A percentile compares a stretch with the other conserved stretches of the same genome.
These are phyloP conservation scores for Tautogolabrus adspersus DNA, from an alignment of 2,113 vertebrate species.

Conservation along the genomic window DNA sequence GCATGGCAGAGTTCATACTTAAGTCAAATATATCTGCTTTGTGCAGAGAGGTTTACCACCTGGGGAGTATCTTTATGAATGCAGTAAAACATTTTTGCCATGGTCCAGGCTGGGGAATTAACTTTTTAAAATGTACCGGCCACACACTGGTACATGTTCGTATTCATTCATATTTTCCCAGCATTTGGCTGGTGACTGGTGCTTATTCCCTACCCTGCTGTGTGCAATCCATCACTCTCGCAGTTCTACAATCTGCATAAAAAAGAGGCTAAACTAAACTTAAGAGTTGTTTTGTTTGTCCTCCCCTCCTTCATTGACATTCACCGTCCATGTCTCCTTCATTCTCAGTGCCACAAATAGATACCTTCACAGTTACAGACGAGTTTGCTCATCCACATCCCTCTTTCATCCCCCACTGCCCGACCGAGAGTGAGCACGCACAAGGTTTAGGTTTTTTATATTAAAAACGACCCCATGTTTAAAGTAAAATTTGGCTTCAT, in stretches of 20 bases:
- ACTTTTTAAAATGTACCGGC: neutral
- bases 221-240: neutral
- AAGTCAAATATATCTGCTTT: neutral
- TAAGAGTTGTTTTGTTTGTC: slow-evolving; percentile 54
- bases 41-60: neutral
- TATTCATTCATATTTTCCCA: neutral
- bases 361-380: slow-evolving; percentile 32
- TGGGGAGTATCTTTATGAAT: slow-evolving; percentile 15
- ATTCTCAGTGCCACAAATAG: slow-evolving; percentile 33
- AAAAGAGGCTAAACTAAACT: slow-evolving; percentile 32
- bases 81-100: neutral
- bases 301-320: slow-evolving; percentile 57
- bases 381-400: slow-evolving; percentile 28
- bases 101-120: neutral
- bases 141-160: neutral
- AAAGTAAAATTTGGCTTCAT: slow-evolving; percentile 75
- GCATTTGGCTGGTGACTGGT: neutral
- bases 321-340: slow-evolving; percentile 40
- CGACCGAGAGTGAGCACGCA: slow-evolving; percentile 39
- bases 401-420: slow-evolving; percentile 63
- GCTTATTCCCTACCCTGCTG: neutral
- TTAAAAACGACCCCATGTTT: slow-evolving; percentile 60
- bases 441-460: slow-evolving; percentile 59
- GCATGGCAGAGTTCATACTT: neutral
- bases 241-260: slow-evolving; percentile 56